phyloP scores from a whole-genome alignment of 2,797 vertebrate species.

The Gadopsis marmoratus region DNA sequence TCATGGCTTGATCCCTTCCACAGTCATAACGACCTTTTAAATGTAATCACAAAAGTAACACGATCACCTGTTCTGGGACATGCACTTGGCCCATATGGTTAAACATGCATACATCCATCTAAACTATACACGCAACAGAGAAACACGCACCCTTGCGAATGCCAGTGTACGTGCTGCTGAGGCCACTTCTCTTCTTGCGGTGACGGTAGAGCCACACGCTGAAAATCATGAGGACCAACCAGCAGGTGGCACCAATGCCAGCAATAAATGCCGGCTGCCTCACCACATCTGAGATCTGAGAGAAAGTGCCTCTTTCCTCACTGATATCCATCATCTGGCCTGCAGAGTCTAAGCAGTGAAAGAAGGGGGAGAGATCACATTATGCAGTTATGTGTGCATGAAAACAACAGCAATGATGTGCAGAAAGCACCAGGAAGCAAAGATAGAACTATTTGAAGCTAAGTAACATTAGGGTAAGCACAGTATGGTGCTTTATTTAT shows the following conservation, averaged over 20 bases:
- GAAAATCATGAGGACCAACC: conserved; percentile 98
- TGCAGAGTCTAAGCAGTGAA: conserved; percentile 72
- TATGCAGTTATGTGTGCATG: not conserved
- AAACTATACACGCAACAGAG: conserved; percentile 2
- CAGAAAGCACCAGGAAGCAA: not conserved
- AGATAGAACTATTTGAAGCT: not conserved
- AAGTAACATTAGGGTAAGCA: not conserved
- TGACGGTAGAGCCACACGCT: conserved; percentile 98
- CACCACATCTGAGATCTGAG: conserved; percentile 97
- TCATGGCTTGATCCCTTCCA: conserved; percentile 32
- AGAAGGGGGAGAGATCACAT: not conserved
- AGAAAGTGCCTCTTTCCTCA: conserved; percentile 84
- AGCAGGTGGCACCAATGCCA: conserved; percentile 96
- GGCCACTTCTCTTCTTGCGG: conserved; percentile 94
- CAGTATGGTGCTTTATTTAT: not conserved
- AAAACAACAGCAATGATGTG: not conserved
- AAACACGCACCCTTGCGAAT: conserved; percentile 93
- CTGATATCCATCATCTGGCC: conserved; percentile 82
- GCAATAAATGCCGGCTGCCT: conserved; percentile 97
- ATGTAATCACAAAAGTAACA: conserved; percentile 13
- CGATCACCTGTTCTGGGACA: not conserved
- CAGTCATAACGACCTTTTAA: conserved; percentile 30
- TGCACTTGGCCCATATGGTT: not conserved
- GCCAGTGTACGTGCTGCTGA: conserved; percentile 95
- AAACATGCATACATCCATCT: conserved; percentile 5